These are phyloP conservation scores for Odontocerum albicorne DNA, from an alignment of 2,888 invertebrate species.

Conservation along the genomic window DNA sequence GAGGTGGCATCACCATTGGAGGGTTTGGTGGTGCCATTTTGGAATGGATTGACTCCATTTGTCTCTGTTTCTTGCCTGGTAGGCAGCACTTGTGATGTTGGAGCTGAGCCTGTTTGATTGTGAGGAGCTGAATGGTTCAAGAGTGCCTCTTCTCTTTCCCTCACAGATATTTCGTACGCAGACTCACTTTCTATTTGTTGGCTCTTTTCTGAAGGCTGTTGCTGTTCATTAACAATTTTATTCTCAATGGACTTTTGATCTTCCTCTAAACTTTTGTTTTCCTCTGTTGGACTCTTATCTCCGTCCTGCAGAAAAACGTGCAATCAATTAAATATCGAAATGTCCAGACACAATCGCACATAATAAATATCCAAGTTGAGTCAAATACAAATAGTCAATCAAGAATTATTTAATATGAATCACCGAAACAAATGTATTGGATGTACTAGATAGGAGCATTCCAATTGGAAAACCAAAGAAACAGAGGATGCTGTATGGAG, in stretches of 20 bases:
- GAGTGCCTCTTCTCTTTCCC: constrained; percentile 33
- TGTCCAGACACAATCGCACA: not conserved
- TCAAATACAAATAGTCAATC: not conserved
- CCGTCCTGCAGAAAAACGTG: constrained; percentile 29
- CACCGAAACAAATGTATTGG: too few species aligned
- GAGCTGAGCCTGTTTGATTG: constrained; percentile 21
- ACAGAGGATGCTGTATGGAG: too few species aligned
- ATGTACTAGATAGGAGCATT: too few species aligned
- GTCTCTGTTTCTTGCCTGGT: constrained; percentile 24
- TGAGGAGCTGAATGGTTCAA: constrained; percentile 31
- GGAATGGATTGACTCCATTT: constrained; percentile 24
- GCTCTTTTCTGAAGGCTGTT: constrained; percentile 1
- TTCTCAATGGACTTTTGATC: constrained; percentile 24
- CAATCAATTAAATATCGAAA: not conserved
- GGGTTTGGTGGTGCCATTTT: constrained; percentile 23
- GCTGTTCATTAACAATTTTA: constrained; percentile 14
- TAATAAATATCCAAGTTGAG: too few species aligned
- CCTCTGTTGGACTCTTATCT: constrained; percentile 36
- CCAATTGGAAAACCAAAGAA: too few species aligned
- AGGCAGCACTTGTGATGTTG: too few species aligned
- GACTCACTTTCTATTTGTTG: constrained; percentile 25
- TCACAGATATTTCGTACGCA: constrained; percentile 33
- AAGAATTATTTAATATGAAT: not conserved
- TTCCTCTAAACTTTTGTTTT: constrained; percentile 32
- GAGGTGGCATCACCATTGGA: constrained; percentile 20